Percentiles rank a stretch among this genome's conserved stretches.
Conservation (phyloP, 1,140 invertebrate genomes). For the Bombus balteatus region DNA sequence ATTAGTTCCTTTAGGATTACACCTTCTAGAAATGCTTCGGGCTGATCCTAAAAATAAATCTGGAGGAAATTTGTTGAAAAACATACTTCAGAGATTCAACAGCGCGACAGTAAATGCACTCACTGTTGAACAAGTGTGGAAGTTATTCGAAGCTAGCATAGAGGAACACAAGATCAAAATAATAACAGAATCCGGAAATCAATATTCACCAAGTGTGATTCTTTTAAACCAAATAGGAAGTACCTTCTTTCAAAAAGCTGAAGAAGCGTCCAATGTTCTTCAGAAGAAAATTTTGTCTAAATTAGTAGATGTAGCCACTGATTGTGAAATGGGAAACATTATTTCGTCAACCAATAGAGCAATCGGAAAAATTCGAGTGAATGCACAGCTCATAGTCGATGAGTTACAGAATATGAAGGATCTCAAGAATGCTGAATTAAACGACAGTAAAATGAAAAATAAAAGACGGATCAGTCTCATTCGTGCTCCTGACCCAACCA, state of each 20-base stretch:
- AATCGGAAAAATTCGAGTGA: slow-evolving; percentile 88
- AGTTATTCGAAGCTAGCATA: slow-evolving; percentile 74
- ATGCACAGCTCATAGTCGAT: slow-evolving; percentile 85
- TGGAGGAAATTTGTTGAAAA: slow-evolving; percentile 69
- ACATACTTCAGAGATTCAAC: slow-evolving; percentile 78
- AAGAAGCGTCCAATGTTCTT: slow-evolving; percentile 56
- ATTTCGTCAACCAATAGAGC: slow-evolving; percentile 85
- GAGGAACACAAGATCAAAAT: slow-evolving; percentile 59
- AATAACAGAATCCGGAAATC: slow-evolving; percentile 45
- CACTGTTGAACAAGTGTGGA: slow-evolving; percentile 73
- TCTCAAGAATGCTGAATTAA: background rate
- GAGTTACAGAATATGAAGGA: slow-evolving; percentile 85
- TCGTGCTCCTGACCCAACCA: slow-evolving; percentile 77
- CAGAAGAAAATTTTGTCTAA: slow-evolving; percentile 76
- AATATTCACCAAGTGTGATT: slow-evolving; percentile 69
- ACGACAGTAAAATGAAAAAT: slow-evolving; percentile 3
- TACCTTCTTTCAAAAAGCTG: slow-evolving; percentile 76
- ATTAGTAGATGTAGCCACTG: slow-evolving; percentile 77
- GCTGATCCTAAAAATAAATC: slow-evolving; percentile 58
- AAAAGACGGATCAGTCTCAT: slow-evolving; percentile 74
- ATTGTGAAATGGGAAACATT: slow-evolving; percentile 81
- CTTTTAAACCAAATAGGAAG: slow-evolving; percentile 84
- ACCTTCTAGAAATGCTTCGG: slow-evolving; percentile 61
- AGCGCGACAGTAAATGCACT: slow-evolving; percentile 76
- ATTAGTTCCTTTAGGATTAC: slow-evolving; percentile 69